Evolutionary conservation across 2,888 invertebrate genomes (phyloP).

Genomic region (Polyommatus icarus): DNA sequence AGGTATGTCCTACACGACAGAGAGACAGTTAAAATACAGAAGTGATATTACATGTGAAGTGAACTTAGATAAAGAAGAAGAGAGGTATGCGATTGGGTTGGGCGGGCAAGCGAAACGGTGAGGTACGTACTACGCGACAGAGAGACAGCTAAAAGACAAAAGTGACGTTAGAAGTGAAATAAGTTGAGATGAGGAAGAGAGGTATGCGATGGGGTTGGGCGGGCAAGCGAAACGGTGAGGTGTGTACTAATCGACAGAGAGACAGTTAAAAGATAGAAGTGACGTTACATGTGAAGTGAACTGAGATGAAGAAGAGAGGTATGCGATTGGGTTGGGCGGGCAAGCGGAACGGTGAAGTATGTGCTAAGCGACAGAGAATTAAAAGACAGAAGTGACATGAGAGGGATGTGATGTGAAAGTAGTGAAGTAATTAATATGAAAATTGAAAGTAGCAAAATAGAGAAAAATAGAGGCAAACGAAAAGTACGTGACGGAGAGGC

Average conservation of each 20-base stretch:
- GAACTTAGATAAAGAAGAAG: no score
- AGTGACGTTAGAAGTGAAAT: not conserved
- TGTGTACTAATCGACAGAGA: not conserved
- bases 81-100: constrained; percentile 34
- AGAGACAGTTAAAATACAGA: no score
- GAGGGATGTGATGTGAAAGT: not conserved
- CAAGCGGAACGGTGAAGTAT: constrained; percentile 19
- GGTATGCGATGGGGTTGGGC: constrained; percentile 32
- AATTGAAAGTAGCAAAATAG: not conserved
- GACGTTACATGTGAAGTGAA: no score
- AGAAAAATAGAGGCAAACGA: not conserved
- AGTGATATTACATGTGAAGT: no score
- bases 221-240: constrained; percentile 25
- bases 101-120: constrained; percentile 30
- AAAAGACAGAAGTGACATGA: not conserved
- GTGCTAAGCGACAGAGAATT: not conserved
- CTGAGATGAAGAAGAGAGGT: not conserved
- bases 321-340: constrained; percentile 32
- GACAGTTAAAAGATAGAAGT: not conserved
- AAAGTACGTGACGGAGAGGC: not conserved
- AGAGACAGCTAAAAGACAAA: not conserved
- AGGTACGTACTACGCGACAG: not conserved
- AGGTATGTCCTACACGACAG: no score
- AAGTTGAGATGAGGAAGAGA: no score
- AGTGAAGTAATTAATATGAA: no score